Evolutionary conservation across 2,113 vertebrate genomes (phyloP), one percentile per base, ranked within the genome.

Genomic region (Poeciliopsis retropinna): DNA sequence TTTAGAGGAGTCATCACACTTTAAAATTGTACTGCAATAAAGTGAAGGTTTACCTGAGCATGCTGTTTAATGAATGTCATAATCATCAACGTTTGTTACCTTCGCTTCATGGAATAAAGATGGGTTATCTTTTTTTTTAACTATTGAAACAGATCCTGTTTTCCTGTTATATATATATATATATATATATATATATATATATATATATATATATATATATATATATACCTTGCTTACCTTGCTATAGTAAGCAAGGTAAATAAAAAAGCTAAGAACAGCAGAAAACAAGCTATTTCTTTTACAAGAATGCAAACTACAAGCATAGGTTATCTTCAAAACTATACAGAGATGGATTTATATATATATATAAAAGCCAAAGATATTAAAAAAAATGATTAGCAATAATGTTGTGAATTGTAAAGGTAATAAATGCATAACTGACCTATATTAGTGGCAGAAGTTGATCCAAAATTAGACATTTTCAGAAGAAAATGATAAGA

Each of bases 221-320:
- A n/a, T n/a, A n/a, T n/a, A n/a, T n/a, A n/a, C n/a, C n/a, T n/a
- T n/a, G n/a, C n/a, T n/a, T n/a, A n/a, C n/a, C n/a, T n/a, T n/a
- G n/a, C n/a, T n/a, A n/a, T n/a, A n/a, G 8, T 61, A 75, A 64
- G 74, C 67, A 67, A 72, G 44, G 73, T 54, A 72, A n/a, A n/a
- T n/a, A n/a, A n/a, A 81, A 62, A 60, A 67, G 79, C 70, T 41
- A 54, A 74, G 89, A 82, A 73, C 90, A 88, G 51, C 61, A 57
- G 47, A 76, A 47, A 73, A 73, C 70, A 72, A 65, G 74, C 54
- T 66, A 60, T 57, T 68, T 82, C 65, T 74, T 47, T 60, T 12
- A 31, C 1, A 29, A 62, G 75, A 61, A 14, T 57, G 69, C 81
- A 79, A 71, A 41, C 63, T 34, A 17, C 19, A 10, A 19, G 15